Percentiles rank a stretch among this genome's conserved stretches.
These are phyloP conservation scores for Melanargia galathea DNA, from an alignment of 2,888 invertebrate genomes.

Conservation along the genomic window DNA sequence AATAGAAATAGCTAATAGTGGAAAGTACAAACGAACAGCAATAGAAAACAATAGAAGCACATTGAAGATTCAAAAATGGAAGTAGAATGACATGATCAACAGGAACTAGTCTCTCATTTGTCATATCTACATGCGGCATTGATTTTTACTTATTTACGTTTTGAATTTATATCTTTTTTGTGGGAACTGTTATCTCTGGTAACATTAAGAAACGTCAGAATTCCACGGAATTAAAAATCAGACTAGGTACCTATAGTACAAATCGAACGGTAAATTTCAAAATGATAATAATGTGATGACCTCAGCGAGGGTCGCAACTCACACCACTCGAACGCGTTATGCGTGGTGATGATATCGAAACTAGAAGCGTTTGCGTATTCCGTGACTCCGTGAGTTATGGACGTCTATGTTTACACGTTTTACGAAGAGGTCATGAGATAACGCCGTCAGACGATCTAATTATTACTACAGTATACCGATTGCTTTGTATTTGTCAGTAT, in stretches of 20 bases:
- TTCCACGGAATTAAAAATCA: too few relatives aligned
- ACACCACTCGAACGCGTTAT: constrained; percentile 8
- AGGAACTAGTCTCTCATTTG: too few relatives aligned
- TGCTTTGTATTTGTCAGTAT: constrained; percentile 3
- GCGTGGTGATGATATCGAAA: constrained; percentile 23
- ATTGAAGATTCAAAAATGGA: too few relatives aligned
- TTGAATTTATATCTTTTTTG: too few relatives aligned
- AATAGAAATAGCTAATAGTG: too few relatives aligned
- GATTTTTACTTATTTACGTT: too few relatives aligned
- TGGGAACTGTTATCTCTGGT: too few relatives aligned
- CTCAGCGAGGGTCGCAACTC: constrained; percentile 24
- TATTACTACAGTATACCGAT: constrained; percentile 36
- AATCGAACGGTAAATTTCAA: constrained; percentile 17
- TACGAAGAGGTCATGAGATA: constrained; percentile 60
- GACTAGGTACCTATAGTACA: constrained; percentile 40
- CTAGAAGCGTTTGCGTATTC: constrained; percentile 27
- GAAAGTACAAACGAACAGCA: too few relatives aligned
- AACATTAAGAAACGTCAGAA: too few relatives aligned
- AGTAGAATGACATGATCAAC: too few relatives aligned
- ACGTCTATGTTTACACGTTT: constrained; percentile 46
- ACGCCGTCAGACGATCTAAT: constrained; percentile 51
- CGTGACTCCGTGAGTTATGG: constrained; percentile 19
- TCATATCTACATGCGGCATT: too few relatives aligned
- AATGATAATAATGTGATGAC: constrained; percentile 21
- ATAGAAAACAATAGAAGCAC: too few relatives aligned